Evolutionary conservation across 2,888 invertebrate genomes (phyloP).

Genomic region (Scaptomyza tumidula): DNA sequence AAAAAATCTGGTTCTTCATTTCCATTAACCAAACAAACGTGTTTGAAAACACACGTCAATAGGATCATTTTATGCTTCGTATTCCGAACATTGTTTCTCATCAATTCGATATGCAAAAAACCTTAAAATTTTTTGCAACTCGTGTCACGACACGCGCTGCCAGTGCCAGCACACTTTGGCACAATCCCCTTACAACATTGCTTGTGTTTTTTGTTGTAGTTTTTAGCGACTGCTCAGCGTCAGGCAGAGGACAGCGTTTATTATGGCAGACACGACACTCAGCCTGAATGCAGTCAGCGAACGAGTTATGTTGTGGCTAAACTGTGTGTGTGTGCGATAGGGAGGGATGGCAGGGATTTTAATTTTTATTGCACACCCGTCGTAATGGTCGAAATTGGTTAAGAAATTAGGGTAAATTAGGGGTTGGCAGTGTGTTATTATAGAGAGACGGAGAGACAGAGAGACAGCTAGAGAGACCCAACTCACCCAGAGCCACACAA

Average conservation of each 20-base stretch:
- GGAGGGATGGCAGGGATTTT: conserved; percentile 67
- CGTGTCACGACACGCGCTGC: conserved; percentile 39
- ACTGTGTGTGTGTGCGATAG: not conserved
- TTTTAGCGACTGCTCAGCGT: conserved; percentile 50
- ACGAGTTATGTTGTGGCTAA: conserved; percentile 71
- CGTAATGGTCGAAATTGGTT: conserved; percentile 82
- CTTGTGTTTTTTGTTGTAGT: conserved; percentile 7
- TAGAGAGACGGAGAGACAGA: conserved; percentile 42
- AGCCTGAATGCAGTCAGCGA: conserved; percentile 40
- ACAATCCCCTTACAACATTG: conserved; percentile 23
- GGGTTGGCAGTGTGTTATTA: conserved; percentile 81
- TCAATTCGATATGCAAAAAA: not conserved
- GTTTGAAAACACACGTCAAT: not conserved
- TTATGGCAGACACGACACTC: conserved; percentile 73
- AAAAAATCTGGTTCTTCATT: no score
- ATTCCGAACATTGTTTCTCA: not conserved
- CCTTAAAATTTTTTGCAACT: not conserved
- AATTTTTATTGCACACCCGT: conserved; percentile 82
- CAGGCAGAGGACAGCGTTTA: conserved; percentile 74
- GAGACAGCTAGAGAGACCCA: conserved; percentile 27
- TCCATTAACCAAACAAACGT: not conserved
- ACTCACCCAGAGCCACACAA: conserved; percentile 30
- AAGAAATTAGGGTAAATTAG: conserved; percentile 83
- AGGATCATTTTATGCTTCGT: not conserved
- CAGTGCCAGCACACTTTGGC: conserved; percentile 34